phyloP scores from a whole-genome alignment of 2,888 invertebrate species.

The Netelia virgata region DNA sequence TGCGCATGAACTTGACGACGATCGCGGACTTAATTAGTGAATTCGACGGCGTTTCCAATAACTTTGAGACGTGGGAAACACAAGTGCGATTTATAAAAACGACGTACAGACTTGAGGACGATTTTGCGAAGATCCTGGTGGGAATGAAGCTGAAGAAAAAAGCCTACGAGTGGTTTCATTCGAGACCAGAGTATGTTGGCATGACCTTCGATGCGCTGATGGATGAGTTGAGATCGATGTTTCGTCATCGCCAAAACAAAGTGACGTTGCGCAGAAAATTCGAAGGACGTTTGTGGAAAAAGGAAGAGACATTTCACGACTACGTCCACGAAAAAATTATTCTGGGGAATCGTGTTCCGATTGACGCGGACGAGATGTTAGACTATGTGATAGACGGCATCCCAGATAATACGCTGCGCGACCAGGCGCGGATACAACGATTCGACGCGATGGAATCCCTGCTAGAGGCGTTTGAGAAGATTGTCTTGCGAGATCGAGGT shows the following conservation, averaged over 20 bases:
- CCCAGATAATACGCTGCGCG: slow-evolving; percentile 36
- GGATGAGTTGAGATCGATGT: too few relatives aligned
- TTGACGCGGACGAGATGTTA: slow-evolving; percentile 43
- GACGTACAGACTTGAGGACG: slow-evolving; percentile 39
- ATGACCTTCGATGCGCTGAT: too few relatives aligned
- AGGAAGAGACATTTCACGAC: slow-evolving; percentile 47
- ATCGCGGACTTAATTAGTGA: slow-evolving; percentile 15
- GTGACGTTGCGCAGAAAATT: too few relatives aligned
- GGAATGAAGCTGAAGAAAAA: slow-evolving; percentile 35
- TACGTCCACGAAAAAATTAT: slow-evolving; percentile 61
- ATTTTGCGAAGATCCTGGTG: slow-evolving; percentile 24
- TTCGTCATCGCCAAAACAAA: too few relatives aligned
- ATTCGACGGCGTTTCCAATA: slow-evolving; percentile 18
- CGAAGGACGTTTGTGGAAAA: not conserved
- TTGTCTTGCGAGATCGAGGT: not conserved
- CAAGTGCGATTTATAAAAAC: slow-evolving; percentile 34
- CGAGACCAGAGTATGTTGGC: slow-evolving; percentile 46
- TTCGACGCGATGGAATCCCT: slow-evolving; percentile 46
- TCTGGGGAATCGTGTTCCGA: slow-evolving; percentile 59
- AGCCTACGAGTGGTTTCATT: slow-evolving; percentile 55
- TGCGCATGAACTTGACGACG: slow-evolving; percentile 10
- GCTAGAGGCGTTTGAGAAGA: slow-evolving; percentile 20
- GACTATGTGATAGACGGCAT: slow-evolving; percentile 63
- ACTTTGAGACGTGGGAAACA: slow-evolving; percentile 44
- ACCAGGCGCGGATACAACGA: slow-evolving; percentile 49